phyloP scores from a whole-genome alignment of 2,888 invertebrate genomes.

The Argynnis bischoffii region DNA sequence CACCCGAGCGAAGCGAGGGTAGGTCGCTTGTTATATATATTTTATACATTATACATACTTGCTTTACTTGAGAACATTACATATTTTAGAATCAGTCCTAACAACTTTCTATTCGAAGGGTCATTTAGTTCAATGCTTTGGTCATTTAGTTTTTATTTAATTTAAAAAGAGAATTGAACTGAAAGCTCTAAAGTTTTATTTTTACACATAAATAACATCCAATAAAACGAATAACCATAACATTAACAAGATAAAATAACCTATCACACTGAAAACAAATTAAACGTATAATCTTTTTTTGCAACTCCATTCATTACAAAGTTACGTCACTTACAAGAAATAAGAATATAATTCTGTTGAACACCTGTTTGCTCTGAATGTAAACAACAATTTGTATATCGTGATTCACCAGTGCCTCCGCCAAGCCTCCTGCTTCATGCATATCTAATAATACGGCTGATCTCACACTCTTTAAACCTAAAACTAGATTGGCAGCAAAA shows the following conservation, averaged over 20 bases:
- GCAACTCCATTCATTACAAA: slow-evolving; percentile 22
- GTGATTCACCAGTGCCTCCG: slow-evolving; percentile 36
- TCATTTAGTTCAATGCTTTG: no score
- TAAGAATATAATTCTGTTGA: slow-evolving; percentile 23
- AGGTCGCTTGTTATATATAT: no score
- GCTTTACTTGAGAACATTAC: no score
- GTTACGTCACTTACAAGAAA: slow-evolving; percentile 27
- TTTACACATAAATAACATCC: background rate
- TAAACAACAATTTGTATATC: slow-evolving; percentile 30
- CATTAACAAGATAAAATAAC: background rate
- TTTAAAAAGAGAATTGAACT: background rate
- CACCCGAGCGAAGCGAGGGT: no score
- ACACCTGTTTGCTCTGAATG: slow-evolving; percentile 31
- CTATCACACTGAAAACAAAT: slow-evolving; percentile 1
- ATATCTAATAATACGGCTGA: slow-evolving; percentile 32
- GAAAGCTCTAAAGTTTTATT: background rate
- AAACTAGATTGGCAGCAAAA: slow-evolving; percentile 9
- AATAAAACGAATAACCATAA: slow-evolving; percentile 5
- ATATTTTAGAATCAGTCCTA: no score
- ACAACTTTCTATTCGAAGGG: no score
- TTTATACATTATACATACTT: no score
- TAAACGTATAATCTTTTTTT: slow-evolving; percentile 1
- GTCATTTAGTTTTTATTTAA: background rate
- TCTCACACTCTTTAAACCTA: slow-evolving; percentile 20
- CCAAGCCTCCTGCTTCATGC: slow-evolving; percentile 35